phyloP scores from a whole-genome alignment of 2,797 vertebrate species.

The Spea hammondii region DNA sequence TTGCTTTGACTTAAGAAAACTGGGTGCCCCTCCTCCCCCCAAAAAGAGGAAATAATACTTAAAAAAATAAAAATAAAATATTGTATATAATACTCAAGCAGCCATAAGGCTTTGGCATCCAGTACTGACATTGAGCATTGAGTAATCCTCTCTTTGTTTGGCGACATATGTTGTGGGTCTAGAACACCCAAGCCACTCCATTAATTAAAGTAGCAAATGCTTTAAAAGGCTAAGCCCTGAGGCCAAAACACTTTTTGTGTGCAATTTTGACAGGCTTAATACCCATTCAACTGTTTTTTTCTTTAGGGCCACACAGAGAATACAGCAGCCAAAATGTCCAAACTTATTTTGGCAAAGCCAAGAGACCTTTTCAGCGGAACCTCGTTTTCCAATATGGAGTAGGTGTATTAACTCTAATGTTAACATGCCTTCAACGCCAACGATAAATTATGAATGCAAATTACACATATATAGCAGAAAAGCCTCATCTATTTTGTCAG shows the following conservation, averaged over 20 bases:
- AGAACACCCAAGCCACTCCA: constrained; percentile 17
- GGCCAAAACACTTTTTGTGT: constrained; percentile 33
- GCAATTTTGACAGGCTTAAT: constrained; percentile 6
- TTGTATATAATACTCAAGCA: not conserved
- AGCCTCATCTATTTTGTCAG: not conserved
- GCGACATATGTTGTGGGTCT: constrained; percentile 32
- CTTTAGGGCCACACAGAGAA: not conserved
- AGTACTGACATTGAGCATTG: not conserved
- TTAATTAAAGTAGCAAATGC: constrained; percentile 34
- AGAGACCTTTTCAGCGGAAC: too few species aligned
- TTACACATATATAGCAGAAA: too few species aligned
- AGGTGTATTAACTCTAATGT: too few species aligned
- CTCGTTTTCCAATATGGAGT: too few species aligned
- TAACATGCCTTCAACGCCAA: too few species aligned
- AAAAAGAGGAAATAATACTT: not conserved
- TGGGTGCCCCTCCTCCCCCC: not conserved
- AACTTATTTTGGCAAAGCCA: too few species aligned
- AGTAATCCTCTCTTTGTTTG: constrained; percentile 5
- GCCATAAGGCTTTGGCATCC: not conserved
- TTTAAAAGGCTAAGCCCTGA: constrained; percentile 22
- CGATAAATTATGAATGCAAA: too few species aligned
- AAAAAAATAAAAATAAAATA: not conserved
- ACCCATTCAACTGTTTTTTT: constrained; percentile 22
- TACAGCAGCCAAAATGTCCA: not conserved
- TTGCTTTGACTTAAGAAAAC: too few species aligned